phyloP scores from a whole-genome alignment of 92 coral and sea anemone species.

The Bergia puertoricense region DNA sequence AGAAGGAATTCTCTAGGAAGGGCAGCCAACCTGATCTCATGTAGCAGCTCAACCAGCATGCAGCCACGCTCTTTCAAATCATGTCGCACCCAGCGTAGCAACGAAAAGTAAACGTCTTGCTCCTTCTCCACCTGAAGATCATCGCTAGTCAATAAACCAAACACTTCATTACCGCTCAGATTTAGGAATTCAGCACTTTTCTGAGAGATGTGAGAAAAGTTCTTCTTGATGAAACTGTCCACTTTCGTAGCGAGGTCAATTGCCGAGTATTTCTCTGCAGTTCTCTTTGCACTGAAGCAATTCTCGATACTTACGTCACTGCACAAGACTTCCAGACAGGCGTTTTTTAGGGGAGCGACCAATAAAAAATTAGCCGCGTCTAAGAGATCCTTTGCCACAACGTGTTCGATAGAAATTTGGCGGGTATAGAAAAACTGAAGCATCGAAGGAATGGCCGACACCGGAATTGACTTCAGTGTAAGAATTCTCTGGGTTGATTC shows the following conservation, averaged over 20 bases:
- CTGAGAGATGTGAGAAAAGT: slow-evolving; percentile 25
- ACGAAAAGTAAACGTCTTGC: slow-evolving; percentile 28
- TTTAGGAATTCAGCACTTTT: slow-evolving; percentile 28
- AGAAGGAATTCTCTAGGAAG: slow-evolving; percentile 32
- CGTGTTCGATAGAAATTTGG: slow-evolving; percentile 24
- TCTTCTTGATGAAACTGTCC: slow-evolving; percentile 39
- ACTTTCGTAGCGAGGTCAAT: slow-evolving; percentile 36
- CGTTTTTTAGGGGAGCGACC: slow-evolving; percentile 36
- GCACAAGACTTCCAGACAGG: slow-evolving; percentile 42
- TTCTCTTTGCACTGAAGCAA: slow-evolving; percentile 42
- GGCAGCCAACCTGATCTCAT: slow-evolving; percentile 12
- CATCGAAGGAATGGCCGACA: slow-evolving; percentile 18
- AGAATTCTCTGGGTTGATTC: slow-evolving; percentile 31
- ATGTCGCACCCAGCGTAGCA: slow-evolving; percentile 36
- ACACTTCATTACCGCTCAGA: slow-evolving; percentile 34
- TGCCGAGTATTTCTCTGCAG: slow-evolving; percentile 42
- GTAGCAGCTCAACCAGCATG: slow-evolving; percentile 23
- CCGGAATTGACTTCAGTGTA: slow-evolving; percentile 22
- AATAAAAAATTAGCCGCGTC: slow-evolving; percentile 31
- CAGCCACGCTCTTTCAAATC: slow-evolving; percentile 21
- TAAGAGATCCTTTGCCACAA: slow-evolving; percentile 25
- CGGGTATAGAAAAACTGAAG: slow-evolving; percentile 44
- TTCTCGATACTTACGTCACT: slow-evolving; percentile 26
- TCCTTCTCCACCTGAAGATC: slow-evolving; percentile 33
- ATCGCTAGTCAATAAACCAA: slow-evolving; percentile 31